phyloP scores from a whole-genome alignment of 2,113 vertebrate species.

The Athene noctua region DNA sequence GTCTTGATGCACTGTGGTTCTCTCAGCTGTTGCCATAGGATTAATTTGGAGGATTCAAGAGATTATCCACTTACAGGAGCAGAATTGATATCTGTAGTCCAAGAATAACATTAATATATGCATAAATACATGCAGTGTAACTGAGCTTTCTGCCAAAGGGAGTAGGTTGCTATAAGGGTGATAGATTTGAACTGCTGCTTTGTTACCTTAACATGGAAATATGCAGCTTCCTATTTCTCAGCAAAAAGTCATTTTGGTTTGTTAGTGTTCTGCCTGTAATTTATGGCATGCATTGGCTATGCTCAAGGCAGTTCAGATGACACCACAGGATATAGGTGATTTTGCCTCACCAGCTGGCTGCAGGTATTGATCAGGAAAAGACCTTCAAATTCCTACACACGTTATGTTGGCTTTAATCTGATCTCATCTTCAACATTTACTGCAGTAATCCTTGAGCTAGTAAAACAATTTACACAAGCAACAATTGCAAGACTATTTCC shows the following conservation, averaged over 20 bases:
- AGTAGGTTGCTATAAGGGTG: not conserved
- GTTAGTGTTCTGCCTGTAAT: not conserved
- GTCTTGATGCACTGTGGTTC: not conserved
- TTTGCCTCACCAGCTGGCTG: not conserved
- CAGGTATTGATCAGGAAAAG: not conserved
- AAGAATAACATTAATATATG: conserved; percentile 10
- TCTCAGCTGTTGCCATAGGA: not conserved
- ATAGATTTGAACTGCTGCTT: not conserved
- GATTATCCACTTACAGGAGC: not conserved
- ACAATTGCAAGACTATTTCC: not conserved
- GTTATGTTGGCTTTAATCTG: not conserved
- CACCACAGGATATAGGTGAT: not conserved
- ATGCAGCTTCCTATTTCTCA: not conserved
- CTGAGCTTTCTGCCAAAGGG: not conserved
- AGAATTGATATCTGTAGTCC: not conserved
- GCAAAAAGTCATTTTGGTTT: not conserved
- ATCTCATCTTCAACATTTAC: not conserved
- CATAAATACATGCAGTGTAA: not conserved
- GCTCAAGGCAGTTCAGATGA: not conserved
- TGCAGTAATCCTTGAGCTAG: not conserved
- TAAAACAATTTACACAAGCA: not conserved
- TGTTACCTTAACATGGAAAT: not conserved
- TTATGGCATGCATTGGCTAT: not conserved
- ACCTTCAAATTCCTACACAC: not conserved
- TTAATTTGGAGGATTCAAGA: conserved; percentile 10